Conservation (phyloP, 2,113 vertebrate genomes). For the Sarotherodon lohbergeri region DNA sequence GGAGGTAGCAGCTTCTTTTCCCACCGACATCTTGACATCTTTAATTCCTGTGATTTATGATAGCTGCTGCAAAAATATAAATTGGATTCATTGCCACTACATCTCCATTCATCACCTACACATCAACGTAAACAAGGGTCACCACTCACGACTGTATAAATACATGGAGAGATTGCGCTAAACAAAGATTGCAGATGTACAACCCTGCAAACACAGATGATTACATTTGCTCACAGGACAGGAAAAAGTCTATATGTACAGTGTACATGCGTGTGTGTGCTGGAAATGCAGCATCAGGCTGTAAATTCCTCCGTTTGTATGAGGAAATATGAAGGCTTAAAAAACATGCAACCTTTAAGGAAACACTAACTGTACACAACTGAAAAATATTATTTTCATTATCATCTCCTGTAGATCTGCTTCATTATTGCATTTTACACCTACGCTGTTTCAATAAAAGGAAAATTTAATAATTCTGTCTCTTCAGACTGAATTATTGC, state of each 20-base stretch:
- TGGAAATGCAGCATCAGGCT: background rate
- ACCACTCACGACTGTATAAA: background rate
- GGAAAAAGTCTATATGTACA: background rate
- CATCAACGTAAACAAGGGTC: constrained; percentile 12
- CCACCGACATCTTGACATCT: background rate
- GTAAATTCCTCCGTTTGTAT: background rate
- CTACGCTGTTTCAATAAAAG: background rate
- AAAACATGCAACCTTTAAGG: background rate
- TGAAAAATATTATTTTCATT: background rate
- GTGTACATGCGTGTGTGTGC: background rate
- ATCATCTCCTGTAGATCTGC: background rate
- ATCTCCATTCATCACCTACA: constrained; percentile 30
- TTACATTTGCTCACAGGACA: background rate
- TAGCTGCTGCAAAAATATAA: constrained; percentile 8
- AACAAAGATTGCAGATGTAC: background rate
- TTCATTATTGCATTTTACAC: background rate
- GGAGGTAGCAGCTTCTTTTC: background rate
- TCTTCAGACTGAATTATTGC: background rate
- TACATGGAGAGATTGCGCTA: background rate
- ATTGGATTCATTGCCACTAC: constrained; percentile 7
- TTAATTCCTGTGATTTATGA: constrained; percentile 48
- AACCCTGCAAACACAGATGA: background rate
- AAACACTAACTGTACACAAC: background rate
- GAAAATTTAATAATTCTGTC: background rate
- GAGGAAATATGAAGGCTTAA: background rate